Evolutionary conservation across 2,888 invertebrate genomes (phyloP), one percentile per base, ranked within the genome.

Genomic region (Balanococcus diminutus): DNA sequence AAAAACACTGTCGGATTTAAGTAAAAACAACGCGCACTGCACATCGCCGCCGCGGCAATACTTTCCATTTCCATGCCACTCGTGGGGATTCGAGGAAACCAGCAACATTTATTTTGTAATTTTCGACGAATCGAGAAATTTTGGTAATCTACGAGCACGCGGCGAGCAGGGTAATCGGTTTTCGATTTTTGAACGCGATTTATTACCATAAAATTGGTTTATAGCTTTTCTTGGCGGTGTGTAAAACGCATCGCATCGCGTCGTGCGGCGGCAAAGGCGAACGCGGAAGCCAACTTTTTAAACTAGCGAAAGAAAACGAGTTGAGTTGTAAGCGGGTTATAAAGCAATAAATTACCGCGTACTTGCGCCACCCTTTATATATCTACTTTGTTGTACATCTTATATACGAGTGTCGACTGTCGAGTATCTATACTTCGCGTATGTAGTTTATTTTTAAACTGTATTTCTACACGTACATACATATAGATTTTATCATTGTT

Each of bases 141-240:
- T 84, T 84, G 25, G 84, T 61, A 61, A 67, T 36, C 32, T 84
- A 36, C 32, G 42, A 84, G 36, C 16, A 25, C 36, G 36, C 2
- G 14, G 75, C 32, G 25, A n/a, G 36, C 25, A 31, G 51, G 82
- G 72, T 84, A 84, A 84, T 84, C 84, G 84, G 61, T 84, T 84
- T 84, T 84, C 84, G 72, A 84, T 84, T 72, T 84, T 84, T 72
- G 72, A 42, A 22, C 72, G 84, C 84, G 84, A 84, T 84, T 84
- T 84, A 84, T 84, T 84, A 72, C 84, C 84, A 72, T 84, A 84
- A 84, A 84, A 84, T 84, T 84, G 84, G 72, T 84, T 84, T 72
- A 84, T 67, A 39, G 84, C 84, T 72, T 67, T 67, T 28, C 56
- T 83, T 83, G 28, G 72, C 72, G 72, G 56, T 56, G 56, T 56